phyloP scores from a whole-genome alignment of 2,888 invertebrate genomes.

The Dolichopus griseipennis region DNA sequence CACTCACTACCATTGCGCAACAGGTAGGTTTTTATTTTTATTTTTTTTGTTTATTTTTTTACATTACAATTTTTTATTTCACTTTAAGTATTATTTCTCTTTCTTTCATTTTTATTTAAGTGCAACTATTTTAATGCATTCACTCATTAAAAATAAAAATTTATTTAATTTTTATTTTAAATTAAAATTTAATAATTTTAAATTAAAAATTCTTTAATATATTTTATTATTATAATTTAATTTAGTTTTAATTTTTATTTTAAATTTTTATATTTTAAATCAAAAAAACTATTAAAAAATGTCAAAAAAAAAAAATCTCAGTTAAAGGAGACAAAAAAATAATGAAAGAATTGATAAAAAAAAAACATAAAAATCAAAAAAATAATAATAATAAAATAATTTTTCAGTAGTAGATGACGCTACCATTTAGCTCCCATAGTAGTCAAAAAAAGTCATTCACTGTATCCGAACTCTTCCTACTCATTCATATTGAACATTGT shows the following conservation, averaged over 20 bases:
- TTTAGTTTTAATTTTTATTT: background rate
- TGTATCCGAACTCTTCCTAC: constrained; percentile 41
- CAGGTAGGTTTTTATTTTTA: background rate
- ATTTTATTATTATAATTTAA: too few species aligned
- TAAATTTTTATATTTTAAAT: background rate
- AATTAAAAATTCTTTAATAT: too few species aligned
- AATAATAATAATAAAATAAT: constrained; percentile 2
- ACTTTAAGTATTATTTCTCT: background rate
- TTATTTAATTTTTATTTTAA: background rate
- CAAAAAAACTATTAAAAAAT: background rate
- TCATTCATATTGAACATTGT: constrained; percentile 26
- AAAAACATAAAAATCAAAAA: background rate
- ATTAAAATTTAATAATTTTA: too few species aligned
- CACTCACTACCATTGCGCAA: background rate
- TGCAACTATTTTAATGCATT: background rate
- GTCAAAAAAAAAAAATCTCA: background rate
- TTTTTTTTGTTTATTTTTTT: background rate
- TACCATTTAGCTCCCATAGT: constrained; percentile 45
- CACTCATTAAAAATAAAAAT: background rate
- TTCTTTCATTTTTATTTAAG: background rate
- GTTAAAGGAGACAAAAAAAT: background rate
- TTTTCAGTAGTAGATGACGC: constrained; percentile 42
- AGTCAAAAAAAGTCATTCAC: constrained; percentile 27
- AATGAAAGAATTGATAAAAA: background rate
- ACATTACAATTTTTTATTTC: background rate